Evolutionary conservation across 2,797 vertebrate genomes (phyloP).

Genomic region (Cynopterus sphinx): DNA sequence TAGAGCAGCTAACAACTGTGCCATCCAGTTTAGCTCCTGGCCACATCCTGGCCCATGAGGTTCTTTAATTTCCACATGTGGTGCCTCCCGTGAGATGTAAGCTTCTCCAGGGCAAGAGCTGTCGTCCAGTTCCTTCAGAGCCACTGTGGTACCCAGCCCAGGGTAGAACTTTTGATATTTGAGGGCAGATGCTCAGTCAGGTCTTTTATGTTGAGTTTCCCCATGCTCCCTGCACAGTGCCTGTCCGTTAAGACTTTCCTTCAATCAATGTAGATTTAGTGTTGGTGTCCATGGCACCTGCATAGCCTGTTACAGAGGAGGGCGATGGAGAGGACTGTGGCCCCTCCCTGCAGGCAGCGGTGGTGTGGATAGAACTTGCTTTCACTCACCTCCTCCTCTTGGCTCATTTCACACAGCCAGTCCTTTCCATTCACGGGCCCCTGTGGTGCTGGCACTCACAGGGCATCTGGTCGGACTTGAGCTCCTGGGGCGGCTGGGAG

Average conservation of each 20-base stretch:
- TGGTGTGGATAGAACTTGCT: not conserved
- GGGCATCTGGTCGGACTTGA: not conserved
- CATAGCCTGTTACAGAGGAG: not conserved
- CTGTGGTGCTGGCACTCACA: not conserved
- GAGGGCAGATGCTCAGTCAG: not conserved
- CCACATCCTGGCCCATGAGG: not conserved
- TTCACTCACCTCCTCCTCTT: not conserved
- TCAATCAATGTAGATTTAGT: not conserved
- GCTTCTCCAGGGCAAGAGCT: not conserved
- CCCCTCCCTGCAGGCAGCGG: not conserved
- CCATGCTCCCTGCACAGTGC: not conserved
- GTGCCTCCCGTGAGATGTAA: not conserved
- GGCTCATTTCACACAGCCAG: not conserved
- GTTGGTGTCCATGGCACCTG: not conserved
- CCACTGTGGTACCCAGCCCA: fast-evolving
- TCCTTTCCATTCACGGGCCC: not conserved
- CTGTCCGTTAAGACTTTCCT: not conserved
- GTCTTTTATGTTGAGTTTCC: not conserved
- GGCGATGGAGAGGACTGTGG: not conserved
- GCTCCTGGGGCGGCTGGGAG: not conserved
- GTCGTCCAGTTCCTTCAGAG: not conserved
- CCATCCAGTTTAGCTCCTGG: not conserved
- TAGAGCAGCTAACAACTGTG: not conserved
- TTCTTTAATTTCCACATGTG: not conserved
- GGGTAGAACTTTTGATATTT: no score